A percentile compares a stretch with the other conserved stretches of the same genome.
phyloP scores from a whole-genome alignment of 2,888 invertebrate species.

The Nycteola revayana region DNA sequence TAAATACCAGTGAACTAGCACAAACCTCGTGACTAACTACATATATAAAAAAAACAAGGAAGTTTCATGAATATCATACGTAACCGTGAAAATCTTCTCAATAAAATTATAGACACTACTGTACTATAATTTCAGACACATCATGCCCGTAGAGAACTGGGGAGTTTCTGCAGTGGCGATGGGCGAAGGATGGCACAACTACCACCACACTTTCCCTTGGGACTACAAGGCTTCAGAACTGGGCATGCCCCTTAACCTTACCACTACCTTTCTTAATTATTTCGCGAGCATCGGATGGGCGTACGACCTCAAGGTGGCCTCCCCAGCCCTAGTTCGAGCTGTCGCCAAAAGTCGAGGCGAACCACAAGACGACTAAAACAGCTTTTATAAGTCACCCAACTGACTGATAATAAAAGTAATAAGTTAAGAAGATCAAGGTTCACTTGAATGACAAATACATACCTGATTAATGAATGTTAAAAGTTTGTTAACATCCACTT shows the following conservation, averaged over 20 bases:
- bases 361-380: too few relatives aligned
- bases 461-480: too few relatives aligned
- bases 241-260: constrained; percentile 86
- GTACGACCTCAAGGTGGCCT: constrained; percentile 87
- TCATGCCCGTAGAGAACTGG: constrained; percentile 90
- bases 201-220: constrained; percentile 96
- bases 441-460: too few relatives aligned
- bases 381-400: not conserved
- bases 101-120: too few relatives aligned
- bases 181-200: constrained; percentile 97
- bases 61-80: too few relatives aligned
- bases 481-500: too few relatives aligned
- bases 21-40: too few relatives aligned
- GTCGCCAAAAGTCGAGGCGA: constrained; percentile 81
- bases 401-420: too few relatives aligned
- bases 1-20: too few relatives aligned
- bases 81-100: too few relatives aligned
- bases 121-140: constrained; percentile 75
- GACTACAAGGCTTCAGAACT: constrained; percentile 95
- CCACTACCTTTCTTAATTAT: constrained; percentile 86
- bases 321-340: constrained; percentile 73
- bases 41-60: too few relatives aligned
- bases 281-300: constrained; percentile 89
- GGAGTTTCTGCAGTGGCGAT: constrained; percentile 87
- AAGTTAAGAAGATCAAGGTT: too few relatives aligned